These are phyloP conservation scores for Philhelius pedissequus DNA, from an alignment of 2,888 invertebrate species.

Conservation along the genomic window DNA sequence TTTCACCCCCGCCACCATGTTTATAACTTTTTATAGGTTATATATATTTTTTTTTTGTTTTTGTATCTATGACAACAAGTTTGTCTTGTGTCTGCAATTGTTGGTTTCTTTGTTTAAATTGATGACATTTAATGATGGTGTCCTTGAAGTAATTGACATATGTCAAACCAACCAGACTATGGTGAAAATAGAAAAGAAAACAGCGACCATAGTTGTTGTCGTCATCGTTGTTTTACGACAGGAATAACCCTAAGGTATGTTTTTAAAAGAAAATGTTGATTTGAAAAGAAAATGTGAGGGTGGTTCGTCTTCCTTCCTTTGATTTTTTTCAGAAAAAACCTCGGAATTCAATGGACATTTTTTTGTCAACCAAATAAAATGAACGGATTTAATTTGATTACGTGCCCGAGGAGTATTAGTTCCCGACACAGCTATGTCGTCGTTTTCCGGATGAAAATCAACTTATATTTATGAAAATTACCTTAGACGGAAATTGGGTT, in stretches of 20 bases:
- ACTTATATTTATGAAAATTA: constrained; percentile 24
- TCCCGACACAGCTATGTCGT: background rate
- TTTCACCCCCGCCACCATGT: background rate
- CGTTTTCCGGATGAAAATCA: constrained; percentile 18
- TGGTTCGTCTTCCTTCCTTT: background rate
- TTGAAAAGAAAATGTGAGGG: constrained; percentile 25
- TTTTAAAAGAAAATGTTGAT: constrained; percentile 2
- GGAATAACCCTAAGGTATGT: background rate
- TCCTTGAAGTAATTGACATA: background rate
- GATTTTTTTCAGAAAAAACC: background rate
- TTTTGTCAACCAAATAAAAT: constrained; percentile 12
- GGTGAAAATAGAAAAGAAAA: background rate
- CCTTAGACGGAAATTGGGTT: background rate
- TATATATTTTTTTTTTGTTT: background rate
- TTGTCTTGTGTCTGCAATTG: background rate
- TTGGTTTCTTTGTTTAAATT: background rate
- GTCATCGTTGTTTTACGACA: background rate
- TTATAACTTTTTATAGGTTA: background rate
- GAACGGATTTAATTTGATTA: constrained; percentile 48
- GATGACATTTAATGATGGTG: constrained; percentile 17
- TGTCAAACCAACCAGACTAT: constrained; percentile 23
- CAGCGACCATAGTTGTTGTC: background rate
- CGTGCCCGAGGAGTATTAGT: constrained; percentile 44
- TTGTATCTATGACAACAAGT: background rate
- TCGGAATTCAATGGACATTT: background rate